Percentiles rank a stretch among this genome's conserved stretches.
phyloP scores from a whole-genome alignment of 1,140 invertebrate genomes.

The Berghia stephanieae region DNA sequence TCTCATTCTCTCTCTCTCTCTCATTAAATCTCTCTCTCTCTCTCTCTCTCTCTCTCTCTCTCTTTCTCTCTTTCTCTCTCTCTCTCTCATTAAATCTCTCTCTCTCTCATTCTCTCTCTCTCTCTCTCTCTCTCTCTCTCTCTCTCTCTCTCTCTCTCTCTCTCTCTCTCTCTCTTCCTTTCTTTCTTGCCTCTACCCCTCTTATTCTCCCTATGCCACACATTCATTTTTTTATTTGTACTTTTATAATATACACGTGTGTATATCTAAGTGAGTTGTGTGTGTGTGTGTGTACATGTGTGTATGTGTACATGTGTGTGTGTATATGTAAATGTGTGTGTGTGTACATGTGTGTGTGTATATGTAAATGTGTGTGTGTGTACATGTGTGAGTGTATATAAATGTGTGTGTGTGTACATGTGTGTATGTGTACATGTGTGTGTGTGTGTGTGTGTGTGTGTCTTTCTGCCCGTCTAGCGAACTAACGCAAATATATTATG shows the following conservation, averaged over 20 bases:
- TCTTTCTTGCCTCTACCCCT: background rate
- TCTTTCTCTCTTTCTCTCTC: background rate
- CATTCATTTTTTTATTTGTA: background rate
- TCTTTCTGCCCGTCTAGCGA: no score
- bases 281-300: background rate
- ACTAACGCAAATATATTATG: no score
- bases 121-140: background rate
- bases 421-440: no score
- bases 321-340: no score
- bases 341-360: no score
- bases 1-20: constrained; percentile 17
- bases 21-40: constrained; percentile 9
- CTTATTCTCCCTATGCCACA: background rate
- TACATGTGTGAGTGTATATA: no score
- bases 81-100: background rate
- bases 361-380: no score
- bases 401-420: no score
- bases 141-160: background rate
- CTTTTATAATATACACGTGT: background rate
- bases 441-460: no score
- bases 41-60: background rate
- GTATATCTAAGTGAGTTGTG: background rate
- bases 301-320: no score
- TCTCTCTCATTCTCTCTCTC: background rate
- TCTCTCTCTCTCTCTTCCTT: background rate